Evolutionary conservation across 2,888 invertebrate species (phyloP).

Genomic region (Electrophaes corylata): DNA sequence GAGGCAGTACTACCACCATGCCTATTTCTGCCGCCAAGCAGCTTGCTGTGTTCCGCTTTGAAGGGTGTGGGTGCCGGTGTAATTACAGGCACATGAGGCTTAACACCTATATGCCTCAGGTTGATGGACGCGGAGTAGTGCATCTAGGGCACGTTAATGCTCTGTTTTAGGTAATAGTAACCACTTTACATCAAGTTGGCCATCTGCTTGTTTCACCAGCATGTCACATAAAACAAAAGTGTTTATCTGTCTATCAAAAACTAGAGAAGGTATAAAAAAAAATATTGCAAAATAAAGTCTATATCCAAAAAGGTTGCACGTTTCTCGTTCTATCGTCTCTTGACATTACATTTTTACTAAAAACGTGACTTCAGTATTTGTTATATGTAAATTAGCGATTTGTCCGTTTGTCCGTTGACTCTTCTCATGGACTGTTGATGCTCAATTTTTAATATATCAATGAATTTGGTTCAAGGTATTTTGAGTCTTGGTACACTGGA

Average conservation of each 20-base stretch:
- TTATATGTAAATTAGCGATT: conserved; percentile 84
- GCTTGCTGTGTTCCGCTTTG: no score
- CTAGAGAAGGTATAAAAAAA: background rate
- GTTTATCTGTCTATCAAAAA: background rate
- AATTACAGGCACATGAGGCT: no score
- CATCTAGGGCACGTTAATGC: no score
- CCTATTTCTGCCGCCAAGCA: no score
- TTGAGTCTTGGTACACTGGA: conserved; percentile 21
- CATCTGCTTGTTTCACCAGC: no score
- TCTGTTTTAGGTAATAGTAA: no score
- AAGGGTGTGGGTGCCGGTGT: no score
- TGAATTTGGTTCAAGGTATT: conserved; percentile 14
- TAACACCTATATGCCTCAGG: no score
- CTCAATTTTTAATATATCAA: conserved; percentile 43
- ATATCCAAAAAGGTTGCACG: conserved; percentile 13
- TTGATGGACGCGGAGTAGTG: no score
- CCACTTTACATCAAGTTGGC: no score
- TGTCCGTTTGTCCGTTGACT: conserved; percentile 63
- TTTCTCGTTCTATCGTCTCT: conserved; percentile 43
- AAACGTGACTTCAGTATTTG: conserved; percentile 84
- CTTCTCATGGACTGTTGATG: conserved; percentile 60
- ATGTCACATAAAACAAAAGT: no score
- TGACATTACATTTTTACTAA: conserved; percentile 74
- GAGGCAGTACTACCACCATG: no score
- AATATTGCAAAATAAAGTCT: conserved; percentile 13